Percentiles rank a stretch among this genome's conserved stretches.
phyloP scores from a whole-genome alignment of 2,113 vertebrate species.

The Toxotes jaculatrix region DNA sequence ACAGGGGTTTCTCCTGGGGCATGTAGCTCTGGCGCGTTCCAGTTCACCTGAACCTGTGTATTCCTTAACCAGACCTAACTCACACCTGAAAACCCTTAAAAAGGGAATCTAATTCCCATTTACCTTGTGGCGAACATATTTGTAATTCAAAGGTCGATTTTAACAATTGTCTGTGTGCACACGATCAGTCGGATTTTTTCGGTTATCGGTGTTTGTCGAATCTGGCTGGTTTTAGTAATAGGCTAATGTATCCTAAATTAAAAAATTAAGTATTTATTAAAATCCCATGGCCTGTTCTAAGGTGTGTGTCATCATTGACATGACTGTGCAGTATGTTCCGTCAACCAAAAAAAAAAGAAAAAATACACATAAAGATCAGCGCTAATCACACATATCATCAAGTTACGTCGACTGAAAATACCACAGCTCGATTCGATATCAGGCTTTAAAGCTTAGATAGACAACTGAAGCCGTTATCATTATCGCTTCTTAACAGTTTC shows the following conservation, averaged over 20 bases:
- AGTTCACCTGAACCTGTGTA: neutral
- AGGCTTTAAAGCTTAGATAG: neutral
- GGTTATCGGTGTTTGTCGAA: too few species aligned
- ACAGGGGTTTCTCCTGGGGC: neutral
- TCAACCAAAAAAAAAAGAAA: accelerated
- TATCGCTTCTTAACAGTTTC: too few species aligned
- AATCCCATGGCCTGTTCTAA: neutral
- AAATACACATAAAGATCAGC: too few species aligned
- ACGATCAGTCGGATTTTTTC: neutral
- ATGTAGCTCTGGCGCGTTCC: neutral
- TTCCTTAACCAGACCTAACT: too few species aligned
- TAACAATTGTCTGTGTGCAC: neutral
- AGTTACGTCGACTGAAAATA: neutral
- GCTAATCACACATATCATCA: too few species aligned
- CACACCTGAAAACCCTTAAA: too few species aligned
- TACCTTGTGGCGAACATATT: too few species aligned
- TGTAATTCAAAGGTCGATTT: neutral
- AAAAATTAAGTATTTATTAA: neutral
- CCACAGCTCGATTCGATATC: neutral
- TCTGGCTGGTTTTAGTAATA: too few species aligned
- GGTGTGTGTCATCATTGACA: neutral
- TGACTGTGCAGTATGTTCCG: conserved; percentile 10
- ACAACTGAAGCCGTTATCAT: neutral
- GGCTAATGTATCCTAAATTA: neutral
- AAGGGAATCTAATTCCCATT: too few species aligned